Evolutionary conservation across 2,797 vertebrate species (phyloP).

Genomic region (Tragelaphus eurycerus): DNA sequence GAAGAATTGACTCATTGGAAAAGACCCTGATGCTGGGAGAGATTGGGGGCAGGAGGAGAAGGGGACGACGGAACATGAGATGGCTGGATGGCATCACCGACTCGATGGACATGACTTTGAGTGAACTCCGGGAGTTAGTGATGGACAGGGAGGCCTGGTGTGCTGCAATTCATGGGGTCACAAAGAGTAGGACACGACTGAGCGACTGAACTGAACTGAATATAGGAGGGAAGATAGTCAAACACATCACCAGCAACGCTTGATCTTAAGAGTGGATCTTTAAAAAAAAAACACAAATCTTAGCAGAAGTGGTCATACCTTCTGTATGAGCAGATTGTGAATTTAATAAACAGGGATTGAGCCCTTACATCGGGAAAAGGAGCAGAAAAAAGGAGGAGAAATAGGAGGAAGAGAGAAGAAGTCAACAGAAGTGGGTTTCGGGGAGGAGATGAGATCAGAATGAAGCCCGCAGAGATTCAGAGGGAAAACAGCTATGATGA

Average conservation of each 20-base stretch:
- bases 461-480: not conserved
- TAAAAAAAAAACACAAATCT: not conserved
- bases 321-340: not conserved
- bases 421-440: fast-evolving
- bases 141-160: no score
- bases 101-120: no score
- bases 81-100: no score
- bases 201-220: not conserved
- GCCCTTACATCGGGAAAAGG: not conserved
- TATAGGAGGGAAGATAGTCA: not conserved
- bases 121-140: no score
- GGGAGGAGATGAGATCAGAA: not conserved
- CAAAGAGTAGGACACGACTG: no score
- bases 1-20: no score
- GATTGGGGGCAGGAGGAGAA: no score
- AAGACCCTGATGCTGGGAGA: no score
- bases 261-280: no score
- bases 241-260: not conserved
- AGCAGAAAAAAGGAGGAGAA: not conserved
- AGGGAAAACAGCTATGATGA: not conserved
- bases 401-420: not conserved
- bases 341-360: not conserved
- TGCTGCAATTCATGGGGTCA: no score
- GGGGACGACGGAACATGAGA: no score
- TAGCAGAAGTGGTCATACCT: not conserved